phyloP scores from a whole-genome alignment of 2,797 vertebrate species.

The Oreortyx pictus region DNA sequence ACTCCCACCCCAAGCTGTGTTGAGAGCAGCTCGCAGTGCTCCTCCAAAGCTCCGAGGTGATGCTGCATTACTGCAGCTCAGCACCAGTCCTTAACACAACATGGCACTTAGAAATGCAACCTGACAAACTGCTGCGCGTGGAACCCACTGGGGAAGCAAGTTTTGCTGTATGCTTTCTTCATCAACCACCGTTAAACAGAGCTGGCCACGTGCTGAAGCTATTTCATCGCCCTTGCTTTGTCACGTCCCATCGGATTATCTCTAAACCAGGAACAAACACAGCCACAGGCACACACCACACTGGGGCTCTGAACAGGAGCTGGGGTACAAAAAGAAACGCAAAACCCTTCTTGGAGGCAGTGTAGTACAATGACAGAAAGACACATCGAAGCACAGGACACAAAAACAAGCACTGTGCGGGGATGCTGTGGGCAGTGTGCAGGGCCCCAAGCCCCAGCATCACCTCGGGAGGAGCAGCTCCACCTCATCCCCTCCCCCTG shows the following conservation, averaged over 20 bases:
- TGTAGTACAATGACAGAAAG: background rate
- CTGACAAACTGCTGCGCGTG: conserved; percentile 4
- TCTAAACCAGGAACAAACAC: accelerated
- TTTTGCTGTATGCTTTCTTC: background rate
- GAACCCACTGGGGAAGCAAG: background rate
- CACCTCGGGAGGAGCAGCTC: no score
- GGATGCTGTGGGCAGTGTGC: no score
- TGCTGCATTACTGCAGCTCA: background rate
- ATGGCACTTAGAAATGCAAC: background rate
- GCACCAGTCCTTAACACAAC: background rate
- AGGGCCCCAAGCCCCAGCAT: no score
- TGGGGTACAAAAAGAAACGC: background rate
- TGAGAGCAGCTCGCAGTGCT: background rate
- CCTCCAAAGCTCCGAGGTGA: background rate
- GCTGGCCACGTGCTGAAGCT: background rate
- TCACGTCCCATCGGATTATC: background rate
- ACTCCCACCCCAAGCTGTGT: background rate
- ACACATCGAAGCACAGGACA: no score
- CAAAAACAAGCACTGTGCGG: no score
- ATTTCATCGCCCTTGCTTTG: background rate
- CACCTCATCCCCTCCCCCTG: no score
- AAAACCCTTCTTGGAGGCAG: background rate
- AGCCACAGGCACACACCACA: background rate
- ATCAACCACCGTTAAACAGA: background rate
- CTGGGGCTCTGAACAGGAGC: background rate